Conservation (phyloP, 2,113 vertebrate genomes). For the Mohoua ochrocephala region DNA sequence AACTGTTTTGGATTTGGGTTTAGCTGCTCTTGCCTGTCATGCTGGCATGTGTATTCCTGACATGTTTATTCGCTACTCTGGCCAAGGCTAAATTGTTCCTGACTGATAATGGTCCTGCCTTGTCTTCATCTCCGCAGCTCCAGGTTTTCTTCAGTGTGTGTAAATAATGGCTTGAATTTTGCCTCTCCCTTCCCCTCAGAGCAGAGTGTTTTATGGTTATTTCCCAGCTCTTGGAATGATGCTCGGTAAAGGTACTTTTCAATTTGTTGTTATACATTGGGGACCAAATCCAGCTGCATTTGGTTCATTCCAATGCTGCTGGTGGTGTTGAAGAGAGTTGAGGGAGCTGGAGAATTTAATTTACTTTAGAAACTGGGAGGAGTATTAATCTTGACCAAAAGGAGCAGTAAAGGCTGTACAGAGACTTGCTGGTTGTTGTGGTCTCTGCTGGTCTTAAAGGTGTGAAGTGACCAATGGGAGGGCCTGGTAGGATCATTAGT, state of each 20-base stretch:
- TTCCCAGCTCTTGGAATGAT: too few species aligned
- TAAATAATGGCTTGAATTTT: background rate
- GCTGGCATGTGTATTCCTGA: background rate
- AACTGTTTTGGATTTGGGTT: background rate
- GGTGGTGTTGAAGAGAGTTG: background rate
- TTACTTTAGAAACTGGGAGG: background rate
- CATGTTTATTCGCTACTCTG: background rate
- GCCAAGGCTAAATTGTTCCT: background rate
- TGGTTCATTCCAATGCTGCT: accelerated
- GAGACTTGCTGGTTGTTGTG: background rate
- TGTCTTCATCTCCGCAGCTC: background rate
- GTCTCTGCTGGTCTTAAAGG: background rate
- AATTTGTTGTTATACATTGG: background rate
- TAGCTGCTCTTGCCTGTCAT: background rate
- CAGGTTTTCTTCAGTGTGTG: background rate
- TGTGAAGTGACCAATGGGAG: background rate
- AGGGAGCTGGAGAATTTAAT: background rate
- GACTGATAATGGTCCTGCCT: background rate
- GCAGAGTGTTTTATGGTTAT: background rate
- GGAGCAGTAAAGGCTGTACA: background rate
- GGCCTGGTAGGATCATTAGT: background rate
- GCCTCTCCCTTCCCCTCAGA: background rate
- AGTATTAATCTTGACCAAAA: background rate
- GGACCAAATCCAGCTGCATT: background rate
- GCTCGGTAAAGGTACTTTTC: background rate